phyloP scores from a whole-genome alignment of 2,888 invertebrate species.

The Drosophila subquinaria region DNA sequence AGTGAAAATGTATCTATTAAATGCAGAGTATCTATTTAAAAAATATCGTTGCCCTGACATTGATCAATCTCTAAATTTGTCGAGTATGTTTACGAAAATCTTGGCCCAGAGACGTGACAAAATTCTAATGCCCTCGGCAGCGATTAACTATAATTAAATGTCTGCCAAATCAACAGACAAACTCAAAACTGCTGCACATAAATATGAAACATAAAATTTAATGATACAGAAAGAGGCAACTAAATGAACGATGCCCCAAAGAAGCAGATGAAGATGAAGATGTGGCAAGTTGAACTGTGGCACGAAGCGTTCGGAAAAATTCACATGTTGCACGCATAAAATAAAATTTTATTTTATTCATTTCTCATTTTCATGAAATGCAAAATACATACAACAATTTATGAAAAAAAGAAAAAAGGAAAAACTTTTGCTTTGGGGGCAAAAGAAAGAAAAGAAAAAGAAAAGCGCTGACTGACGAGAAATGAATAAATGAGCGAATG shows the following conservation, averaged over 20 bases:
- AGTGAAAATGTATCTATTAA: not conserved
- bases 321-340: constrained; percentile 83
- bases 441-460: constrained; percentile 33
- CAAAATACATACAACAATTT: constrained; percentile 69
- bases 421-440: constrained; percentile 18
- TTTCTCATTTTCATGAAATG: constrained; percentile 78
- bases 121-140: constrained; percentile 1
- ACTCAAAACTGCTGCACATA: constrained; percentile 12
- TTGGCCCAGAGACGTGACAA: not conserved
- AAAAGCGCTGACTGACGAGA: constrained; percentile 65
- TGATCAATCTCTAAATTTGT: constrained; percentile 5
- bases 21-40: not conserved
- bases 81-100: not conserved
- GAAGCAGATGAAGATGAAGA: not conserved
- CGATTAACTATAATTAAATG: constrained; percentile 18
- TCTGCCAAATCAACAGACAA: constrained; percentile 15
- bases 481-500: constrained; percentile 74
- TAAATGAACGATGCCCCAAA: constrained; percentile 29
- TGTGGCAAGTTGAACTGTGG: not conserved
- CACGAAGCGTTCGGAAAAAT: constrained; percentile 61
- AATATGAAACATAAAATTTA: constrained; percentile 69
- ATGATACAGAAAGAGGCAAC: constrained; percentile 55
- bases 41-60: not conserved
- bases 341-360: constrained; percentile 85
- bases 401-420: constrained; percentile 41